Base-by-base conservation (phyloP, 2,113 vertebrate genomes). In the Thalassarche chlororhynchos region DNA sequence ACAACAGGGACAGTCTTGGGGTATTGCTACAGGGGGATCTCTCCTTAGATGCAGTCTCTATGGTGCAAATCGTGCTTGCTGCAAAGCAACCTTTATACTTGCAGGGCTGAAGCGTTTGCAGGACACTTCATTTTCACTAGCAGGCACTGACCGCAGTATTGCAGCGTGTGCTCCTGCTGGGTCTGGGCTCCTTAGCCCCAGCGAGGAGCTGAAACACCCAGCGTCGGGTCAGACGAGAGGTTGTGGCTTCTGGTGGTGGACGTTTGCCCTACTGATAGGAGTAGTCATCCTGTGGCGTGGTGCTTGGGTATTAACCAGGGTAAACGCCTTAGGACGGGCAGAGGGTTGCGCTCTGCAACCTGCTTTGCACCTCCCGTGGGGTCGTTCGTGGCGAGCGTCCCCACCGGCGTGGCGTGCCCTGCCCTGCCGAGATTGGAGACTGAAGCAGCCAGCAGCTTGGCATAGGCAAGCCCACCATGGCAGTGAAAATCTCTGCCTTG, bases 401-500 rank as follows among this genome's bases (percentile, higher is more conserved):
- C 71, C 52, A 1, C 23, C 0, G 3, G 55, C 1, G 1, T 2
- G 3, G 55, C 1, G 1, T 2, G 5, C 5, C 42, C 21, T 44
- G 55, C 58, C 31, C 57, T 29, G 52, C 55, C 0, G 1, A 15
- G 61, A 2, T 8, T 0, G 3, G 34, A 31, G 75, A 11, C 51
- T 1, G 3, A 42, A 36, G 62, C 75, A 47, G 60, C 34, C 29
- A 4, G 57, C 1, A 1, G 46, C n/a, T 13, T 32, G 36, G 46
- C 31, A 2, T 4, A 29, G 47, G 28, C 32, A 31, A 47, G n/a
- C 42, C 13, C 34, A 19, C 16, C 5, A 0, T 0, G 0, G 36
- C 49, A 32, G 2, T 0, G 12, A 38, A 54, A 9, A 52, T n/a
- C 49, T 54, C 78, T 62, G 64, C 69, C 40, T 19, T 14, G 55